Conservation (phyloP, 2,888 invertebrate species). For the Tuberolachnus salignus region DNA sequence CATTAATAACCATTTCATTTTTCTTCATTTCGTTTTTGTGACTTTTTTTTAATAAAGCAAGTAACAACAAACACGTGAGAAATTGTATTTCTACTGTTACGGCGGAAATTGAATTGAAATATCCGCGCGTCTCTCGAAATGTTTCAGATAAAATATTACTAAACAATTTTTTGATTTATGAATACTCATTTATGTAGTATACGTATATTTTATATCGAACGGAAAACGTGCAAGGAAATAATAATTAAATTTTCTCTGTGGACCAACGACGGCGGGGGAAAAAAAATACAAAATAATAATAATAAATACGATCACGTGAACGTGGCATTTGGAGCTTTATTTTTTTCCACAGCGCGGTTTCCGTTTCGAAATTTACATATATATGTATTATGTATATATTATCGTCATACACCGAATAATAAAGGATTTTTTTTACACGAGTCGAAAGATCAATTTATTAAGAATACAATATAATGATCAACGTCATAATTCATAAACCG, state of each 20-base stretch:
- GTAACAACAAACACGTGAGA: conserved; percentile 11
- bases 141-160: conserved; percentile 24
- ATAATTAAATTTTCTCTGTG: conserved; percentile 6
- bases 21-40: conserved; percentile 16
- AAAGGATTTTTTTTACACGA: no score
- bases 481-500: no score
- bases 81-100: conserved; percentile 25
- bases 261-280: background rate
- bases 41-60: conserved; percentile 23
- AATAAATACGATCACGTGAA: conserved; percentile 7
- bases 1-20: conserved; percentile 2
- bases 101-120: conserved; percentile 33
- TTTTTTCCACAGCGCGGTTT: background rate
- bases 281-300: conserved; percentile 21
- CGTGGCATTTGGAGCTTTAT: background rate
- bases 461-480: no score
- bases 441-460: no score
- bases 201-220: background rate
- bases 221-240: conserved; percentile 15
- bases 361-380: background rate
- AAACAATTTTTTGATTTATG: conserved; percentile 46
- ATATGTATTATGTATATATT: background rate
- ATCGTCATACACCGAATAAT: background rate
- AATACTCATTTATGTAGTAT: conserved; percentile 18
- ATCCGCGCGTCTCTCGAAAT: conserved; percentile 6